Base-by-base conservation (phyloP, 2,113 vertebrate genomes). In the Oreochromis spilurus region DNA sequence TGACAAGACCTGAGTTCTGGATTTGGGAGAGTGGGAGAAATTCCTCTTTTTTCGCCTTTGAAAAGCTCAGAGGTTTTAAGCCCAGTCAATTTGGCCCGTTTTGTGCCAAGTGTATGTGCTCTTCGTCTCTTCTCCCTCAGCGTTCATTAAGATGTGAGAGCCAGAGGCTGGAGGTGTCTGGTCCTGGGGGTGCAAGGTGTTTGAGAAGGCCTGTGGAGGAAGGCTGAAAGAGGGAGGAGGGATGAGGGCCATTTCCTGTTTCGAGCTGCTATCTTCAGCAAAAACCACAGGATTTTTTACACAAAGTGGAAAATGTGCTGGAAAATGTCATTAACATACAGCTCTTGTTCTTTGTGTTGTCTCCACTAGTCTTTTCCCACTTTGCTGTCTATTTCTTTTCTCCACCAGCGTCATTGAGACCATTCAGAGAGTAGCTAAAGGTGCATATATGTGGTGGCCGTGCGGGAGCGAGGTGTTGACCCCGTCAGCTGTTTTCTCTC, bases 401-500 rank as follows among this genome's bases (percentile, higher is more conserved):
- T 81, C 45, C 38, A 54, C 45, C 79, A 55, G 65, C 16, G 4
- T 91, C 85, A 40, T 12, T 45, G 34, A 90, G 81, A 83, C 82
- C 58, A 65, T 84, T 90, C 90, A 89, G 91, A 91, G 88, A 85
- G 88, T 89, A 93, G 93, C 88, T 95, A 94, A 95, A 95, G 89
- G 92, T 94, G 90, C 79, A 88, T 92, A 88, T 90, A 93, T 87
- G 92, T 91, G 93, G 92, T 93, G 94, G 94, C 91, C 91, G 79
- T 75, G 19, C 40, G 90, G 94, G 95, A 95, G 91, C 58, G 31
- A 91, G 93, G 95, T 92, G 95, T 95, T 96, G 95, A 96, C 96
- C 95, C 93, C 75, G 91, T 96, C 95, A 96, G 94, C 94, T 93
- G 92, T 93, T 94, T 94, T 96, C 96, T 96, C 96, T 88, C 94